A percentile compares a stretch with the other conserved stretches of the same genome.
Evolutionary conservation across 2,888 invertebrate genomes (phyloP).

Genomic region (Iselma pallidipennis): DNA sequence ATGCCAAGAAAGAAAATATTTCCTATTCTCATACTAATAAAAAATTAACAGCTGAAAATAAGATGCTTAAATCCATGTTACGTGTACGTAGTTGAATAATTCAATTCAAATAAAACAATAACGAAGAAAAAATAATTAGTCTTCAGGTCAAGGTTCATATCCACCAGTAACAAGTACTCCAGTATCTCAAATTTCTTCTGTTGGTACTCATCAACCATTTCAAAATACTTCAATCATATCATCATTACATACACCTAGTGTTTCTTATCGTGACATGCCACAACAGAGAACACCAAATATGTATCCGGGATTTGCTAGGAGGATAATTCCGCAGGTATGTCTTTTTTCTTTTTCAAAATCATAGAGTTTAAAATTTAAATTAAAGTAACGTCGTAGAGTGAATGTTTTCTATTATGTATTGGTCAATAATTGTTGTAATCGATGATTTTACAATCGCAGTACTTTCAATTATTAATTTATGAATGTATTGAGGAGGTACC

Average conservation of each 20-base stretch:
- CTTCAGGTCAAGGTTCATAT: slow-evolving; percentile 18
- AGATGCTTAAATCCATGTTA: slow-evolving; percentile 31
- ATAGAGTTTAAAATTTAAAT: slow-evolving; percentile 4
- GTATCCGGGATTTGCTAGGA: slow-evolving; percentile 17
- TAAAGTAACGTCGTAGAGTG: not conserved
- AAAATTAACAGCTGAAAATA: slow-evolving; percentile 42
- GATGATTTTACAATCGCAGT: not conserved
- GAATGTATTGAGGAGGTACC: not conserved
- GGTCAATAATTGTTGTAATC: not conserved
- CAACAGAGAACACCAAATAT: slow-evolving; percentile 13
- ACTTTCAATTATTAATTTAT: not conserved
- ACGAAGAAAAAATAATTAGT: slow-evolving; percentile 6
- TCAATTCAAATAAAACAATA: too few relatives aligned
- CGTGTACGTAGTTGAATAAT: slow-evolving; percentile 27
- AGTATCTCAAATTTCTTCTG: slow-evolving; percentile 1
- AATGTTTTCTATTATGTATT: not conserved
- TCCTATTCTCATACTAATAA: slow-evolving; percentile 38
- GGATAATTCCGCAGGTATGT: slow-evolving; percentile 11
- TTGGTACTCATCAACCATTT: slow-evolving; percentile 9
- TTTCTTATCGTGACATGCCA: not conserved
- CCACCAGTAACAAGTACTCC: slow-evolving; percentile 32
- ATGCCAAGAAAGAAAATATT: slow-evolving; percentile 43
- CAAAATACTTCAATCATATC: slow-evolving; percentile 27
- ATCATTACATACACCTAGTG: slow-evolving; percentile 15
- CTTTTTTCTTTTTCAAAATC: not conserved